Evolutionary conservation across 2,113 vertebrate genomes (phyloP), one percentile per base, ranked within the genome.

Genomic region (Poecilia latipinna): DNA sequence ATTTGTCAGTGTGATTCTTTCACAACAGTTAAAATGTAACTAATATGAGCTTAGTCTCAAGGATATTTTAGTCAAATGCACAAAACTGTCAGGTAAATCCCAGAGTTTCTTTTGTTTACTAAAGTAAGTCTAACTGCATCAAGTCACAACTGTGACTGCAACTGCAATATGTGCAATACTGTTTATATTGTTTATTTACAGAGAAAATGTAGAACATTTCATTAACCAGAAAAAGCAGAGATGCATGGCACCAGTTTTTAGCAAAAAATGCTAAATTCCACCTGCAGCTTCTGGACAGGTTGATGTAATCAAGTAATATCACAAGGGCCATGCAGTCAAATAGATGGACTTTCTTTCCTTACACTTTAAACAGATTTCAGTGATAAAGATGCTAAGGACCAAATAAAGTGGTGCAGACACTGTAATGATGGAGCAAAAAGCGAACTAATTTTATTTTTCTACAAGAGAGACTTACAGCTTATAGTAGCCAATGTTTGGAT

Each of bases 1-100:
- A 82, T 77, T 78, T 63, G 69, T 74, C 82, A 83, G 70, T 57
- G 65, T 74, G 63, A 88, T 72, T 80, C 67, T 73, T 66, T 82
- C 39, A 70, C 61, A 29, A 62, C 26, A 72, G 77, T 65, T 48
- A 57, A 81, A 74, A 31, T 82, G 62, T 79, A 74, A 72, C 62
- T n/a, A 80, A 86, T 65, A 75, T 72, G 91, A 65, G 68, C 74
- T 78, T 61, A 83, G 83, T 87, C 76, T 78, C 78, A 79, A 78
- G 42, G 67, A 76, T 74, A 75, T 75, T 48, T 75, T 2, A 7
- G 31, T 73, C 37, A 79, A 54, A 74, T 75, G 68, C 5, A 32
- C 51, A 88, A 86, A 72, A 39, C 33, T 82, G 64, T 48, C 81
- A 75, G 68, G 64, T 63, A 64, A 31, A 70, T 73, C 73, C 65